Base-by-base conservation (phyloP, 2,797 vertebrate species). In the Cossypha niveicapilla region DNA sequence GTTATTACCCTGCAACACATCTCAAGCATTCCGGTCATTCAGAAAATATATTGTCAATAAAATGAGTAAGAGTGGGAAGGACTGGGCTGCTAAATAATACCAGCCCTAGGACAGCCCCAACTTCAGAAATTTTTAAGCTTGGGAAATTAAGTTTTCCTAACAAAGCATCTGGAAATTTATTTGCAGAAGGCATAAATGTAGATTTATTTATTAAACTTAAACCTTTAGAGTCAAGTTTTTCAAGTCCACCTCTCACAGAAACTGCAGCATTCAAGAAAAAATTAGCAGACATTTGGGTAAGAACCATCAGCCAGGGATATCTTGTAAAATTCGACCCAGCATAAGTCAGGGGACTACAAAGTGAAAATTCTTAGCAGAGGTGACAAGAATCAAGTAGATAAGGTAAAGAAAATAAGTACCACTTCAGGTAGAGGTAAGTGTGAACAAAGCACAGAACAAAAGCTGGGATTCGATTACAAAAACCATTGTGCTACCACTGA, bases 351-450 rank as follows among this genome's bases (percentile, higher is more conserved):
- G 5, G 15, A 68, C 22, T 75, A 86, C 45, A 30, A 80, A 87
- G 39, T 6, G 4, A 87, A 88, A 91, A 62, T 35, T 74, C 51
- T 60, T 58, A 18, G 28, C 28, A 85, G 51, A 93, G n/a, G 60
- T 71, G 86, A 73, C 60, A 93, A 91, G 84, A 92, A 94, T 89
- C 74, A 72, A 63, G 51, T 7, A 88, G 88, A 66, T 66, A 81
- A 86, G 57, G 61, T 32, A 68, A 81, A 80, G 70, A 82, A 93
- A 93, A 11, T 30, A 94, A 92, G 48, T 42, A 75, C n/a, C 54
- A 77, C 77, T 78, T 62, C n/a, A 30, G 25, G 48, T 42, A 91
- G 63, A 87, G 73, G 61, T 79, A 92, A 92, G 27, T 27, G 34
- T 45, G 60, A 93, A 92, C 48, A 71, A 62, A 53, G 50, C 58